A percentile compares a stretch with the other conserved stretches of the same genome.
Conservation (phyloP, 1,140 invertebrate species). For the Chelonus insularis region DNA sequence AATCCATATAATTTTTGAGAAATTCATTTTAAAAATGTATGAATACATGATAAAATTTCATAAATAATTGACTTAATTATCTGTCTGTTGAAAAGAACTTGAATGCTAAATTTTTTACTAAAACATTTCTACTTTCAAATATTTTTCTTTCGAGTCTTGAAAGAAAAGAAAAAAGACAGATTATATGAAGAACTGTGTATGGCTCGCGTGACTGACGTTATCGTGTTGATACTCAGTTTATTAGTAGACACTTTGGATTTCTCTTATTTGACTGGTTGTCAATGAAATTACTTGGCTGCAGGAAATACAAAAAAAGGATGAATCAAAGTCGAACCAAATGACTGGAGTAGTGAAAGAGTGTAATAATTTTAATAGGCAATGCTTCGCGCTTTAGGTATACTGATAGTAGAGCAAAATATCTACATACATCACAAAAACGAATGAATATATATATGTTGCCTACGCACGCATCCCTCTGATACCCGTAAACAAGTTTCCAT, state of each 20-base stretch:
- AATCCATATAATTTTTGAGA: too few relatives aligned
- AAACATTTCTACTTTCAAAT: too few relatives aligned
- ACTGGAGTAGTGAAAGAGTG: too few relatives aligned
- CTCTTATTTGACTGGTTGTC: conserved; percentile 2
- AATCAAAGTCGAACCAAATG: not conserved
- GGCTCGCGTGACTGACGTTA: conserved; percentile 13
- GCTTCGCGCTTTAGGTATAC: not conserved
- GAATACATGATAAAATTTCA: too few relatives aligned
- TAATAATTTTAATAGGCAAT: too few relatives aligned
- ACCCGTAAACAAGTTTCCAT: conserved; percentile 52
- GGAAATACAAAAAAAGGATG: not conserved
- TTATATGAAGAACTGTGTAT: not conserved
- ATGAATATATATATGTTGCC: not conserved
- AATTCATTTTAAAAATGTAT: too few relatives aligned
- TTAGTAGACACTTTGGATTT: conserved; percentile 8
- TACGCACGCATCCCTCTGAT: conserved; percentile 20
- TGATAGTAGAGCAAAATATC: too few relatives aligned
- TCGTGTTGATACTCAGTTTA: conserved; percentile 26
- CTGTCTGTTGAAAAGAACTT: too few relatives aligned
- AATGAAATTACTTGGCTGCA: not conserved
- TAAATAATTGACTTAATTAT: too few relatives aligned
- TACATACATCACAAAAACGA: not conserved
- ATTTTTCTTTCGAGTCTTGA: not conserved
- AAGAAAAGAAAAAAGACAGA: not conserved
- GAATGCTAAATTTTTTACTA: too few relatives aligned